Conservation (phyloP, 1,140 invertebrate genomes). For the Archivesica marissinica region DNA sequence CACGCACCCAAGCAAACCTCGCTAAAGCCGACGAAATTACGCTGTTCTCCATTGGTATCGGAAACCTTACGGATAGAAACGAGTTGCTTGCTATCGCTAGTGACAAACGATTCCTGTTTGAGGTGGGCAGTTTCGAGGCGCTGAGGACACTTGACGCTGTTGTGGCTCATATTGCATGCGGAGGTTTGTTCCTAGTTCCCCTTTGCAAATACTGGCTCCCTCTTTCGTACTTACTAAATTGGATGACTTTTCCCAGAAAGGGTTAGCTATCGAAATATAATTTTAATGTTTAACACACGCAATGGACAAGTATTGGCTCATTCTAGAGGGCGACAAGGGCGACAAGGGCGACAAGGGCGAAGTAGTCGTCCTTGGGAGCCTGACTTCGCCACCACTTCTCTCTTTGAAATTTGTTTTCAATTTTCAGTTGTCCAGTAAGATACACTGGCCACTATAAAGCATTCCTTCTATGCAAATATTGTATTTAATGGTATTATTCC, state of each 20-base stretch:
- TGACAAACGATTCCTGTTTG: slow-evolving; percentile 9
- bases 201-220: neutral
- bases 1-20: slow-evolving; percentile 58
- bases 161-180: slow-evolving; percentile 53
- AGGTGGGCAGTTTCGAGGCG: slow-evolving; percentile 41
- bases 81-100: slow-evolving; percentile 51
- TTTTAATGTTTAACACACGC: neutral
- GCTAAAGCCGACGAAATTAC: slow-evolving; percentile 68
- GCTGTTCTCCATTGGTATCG: slow-evolving; percentile 75
- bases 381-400: no score
- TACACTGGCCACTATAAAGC: no score
- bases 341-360: no score
- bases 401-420: no score
- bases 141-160: slow-evolving; percentile 23
- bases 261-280: no score
- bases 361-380: no score
- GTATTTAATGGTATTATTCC: no score
- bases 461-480: no score
- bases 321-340: no score
- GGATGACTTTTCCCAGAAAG: no score
- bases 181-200: slow-evolving; percentile 8
- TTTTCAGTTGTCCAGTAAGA: no score
- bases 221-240: no score
- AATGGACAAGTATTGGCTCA: neutral
- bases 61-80: slow-evolving; percentile 49